phyloP scores from a whole-genome alignment of 2,113 vertebrate genomes.

The Microtus ochrogaster region DNA sequence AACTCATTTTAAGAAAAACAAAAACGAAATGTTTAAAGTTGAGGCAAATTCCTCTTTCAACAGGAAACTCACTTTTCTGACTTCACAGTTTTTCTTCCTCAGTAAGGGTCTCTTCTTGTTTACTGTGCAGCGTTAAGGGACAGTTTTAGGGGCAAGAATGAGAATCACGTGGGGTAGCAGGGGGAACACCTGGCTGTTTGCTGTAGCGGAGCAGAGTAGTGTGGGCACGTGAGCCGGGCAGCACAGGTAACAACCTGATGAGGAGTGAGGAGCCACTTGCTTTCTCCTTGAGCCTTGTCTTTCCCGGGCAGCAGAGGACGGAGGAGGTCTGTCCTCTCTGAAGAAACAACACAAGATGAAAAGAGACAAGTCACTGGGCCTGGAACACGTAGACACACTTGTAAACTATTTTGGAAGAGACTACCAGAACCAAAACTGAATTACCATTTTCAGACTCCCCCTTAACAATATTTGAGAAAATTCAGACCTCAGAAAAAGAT shows the following conservation, averaged over 20 bases:
- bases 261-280: not conserved
- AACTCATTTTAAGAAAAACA: not conserved
- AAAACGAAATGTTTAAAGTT: not conserved
- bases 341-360: not conserved
- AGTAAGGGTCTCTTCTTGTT: not conserved
- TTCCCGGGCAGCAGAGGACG: not conserved
- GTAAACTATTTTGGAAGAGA: not conserved
- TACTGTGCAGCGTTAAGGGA: not conserved
- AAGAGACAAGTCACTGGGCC: not conserved
- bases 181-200: not conserved
- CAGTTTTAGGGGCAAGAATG: not conserved
- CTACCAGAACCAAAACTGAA: not conserved
- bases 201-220: not conserved
- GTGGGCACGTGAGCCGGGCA: not conserved
- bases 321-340: not conserved
- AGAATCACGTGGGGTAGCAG: not conserved
- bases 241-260: not conserved
- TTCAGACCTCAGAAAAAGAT: not conserved
- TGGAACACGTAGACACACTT: not conserved
- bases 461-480: not conserved
- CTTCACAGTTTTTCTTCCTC: not conserved
- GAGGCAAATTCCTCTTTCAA: not conserved
- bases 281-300: not conserved
- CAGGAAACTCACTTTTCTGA: not conserved
- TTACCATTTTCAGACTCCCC: too few relatives aligned